phyloP scores from a whole-genome alignment of 64 coral and sea anemone genomes.

The Stichodactyla helianthus region DNA sequence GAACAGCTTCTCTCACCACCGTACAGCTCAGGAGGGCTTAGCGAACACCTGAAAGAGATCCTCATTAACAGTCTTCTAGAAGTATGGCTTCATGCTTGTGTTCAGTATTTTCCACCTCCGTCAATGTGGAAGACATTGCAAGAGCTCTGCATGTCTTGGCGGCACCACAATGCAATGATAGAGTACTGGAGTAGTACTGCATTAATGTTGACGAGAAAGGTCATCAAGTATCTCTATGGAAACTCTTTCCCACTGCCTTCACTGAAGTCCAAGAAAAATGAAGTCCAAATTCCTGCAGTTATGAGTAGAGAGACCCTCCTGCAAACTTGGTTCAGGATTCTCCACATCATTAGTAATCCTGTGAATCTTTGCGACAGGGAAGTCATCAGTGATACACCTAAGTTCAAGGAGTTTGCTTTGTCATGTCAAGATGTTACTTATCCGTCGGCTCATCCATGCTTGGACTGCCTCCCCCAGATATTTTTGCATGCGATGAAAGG shows the following conservation, averaged over 20 bases:
- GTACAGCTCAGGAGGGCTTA: slow-evolving; percentile 67
- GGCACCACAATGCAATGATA: slow-evolving; percentile 86
- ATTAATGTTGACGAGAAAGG: slow-evolving; percentile 73
- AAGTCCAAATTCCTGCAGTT: slow-evolving; percentile 70
- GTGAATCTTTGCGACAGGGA: slow-evolving; percentile 86
- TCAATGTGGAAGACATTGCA: slow-evolving; percentile 96
- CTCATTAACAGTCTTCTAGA: slow-evolving; percentile 85
- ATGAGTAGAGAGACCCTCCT: slow-evolving; percentile 64
- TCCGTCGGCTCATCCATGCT: slow-evolving; percentile 74
- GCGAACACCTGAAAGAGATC: slow-evolving; percentile 80
- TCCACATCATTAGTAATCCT: slow-evolving; percentile 94
- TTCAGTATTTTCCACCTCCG: slow-evolving; percentile 77
- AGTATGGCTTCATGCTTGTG: slow-evolving; percentile 89
- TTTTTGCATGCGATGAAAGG: slow-evolving; percentile 97
- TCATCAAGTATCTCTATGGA: slow-evolving; percentile 86
- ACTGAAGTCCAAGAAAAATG: slow-evolving; percentile 59
- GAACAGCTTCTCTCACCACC: slow-evolving; percentile 86
- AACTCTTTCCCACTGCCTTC: slow-evolving; percentile 60
- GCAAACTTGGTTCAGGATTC: slow-evolving; percentile 95
- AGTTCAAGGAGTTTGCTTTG: slow-evolving; percentile 95
- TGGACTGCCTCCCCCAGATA: slow-evolving; percentile 77
- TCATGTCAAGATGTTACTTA: slow-evolving; percentile 54
- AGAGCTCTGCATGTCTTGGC: slow-evolving; percentile 88
- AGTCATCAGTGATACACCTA: slow-evolving; percentile 73
- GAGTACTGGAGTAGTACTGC: slow-evolving; percentile 88